Evolutionary conservation across 2,888 invertebrate species (phyloP).

Genomic region (Anaspis maculata): DNA sequence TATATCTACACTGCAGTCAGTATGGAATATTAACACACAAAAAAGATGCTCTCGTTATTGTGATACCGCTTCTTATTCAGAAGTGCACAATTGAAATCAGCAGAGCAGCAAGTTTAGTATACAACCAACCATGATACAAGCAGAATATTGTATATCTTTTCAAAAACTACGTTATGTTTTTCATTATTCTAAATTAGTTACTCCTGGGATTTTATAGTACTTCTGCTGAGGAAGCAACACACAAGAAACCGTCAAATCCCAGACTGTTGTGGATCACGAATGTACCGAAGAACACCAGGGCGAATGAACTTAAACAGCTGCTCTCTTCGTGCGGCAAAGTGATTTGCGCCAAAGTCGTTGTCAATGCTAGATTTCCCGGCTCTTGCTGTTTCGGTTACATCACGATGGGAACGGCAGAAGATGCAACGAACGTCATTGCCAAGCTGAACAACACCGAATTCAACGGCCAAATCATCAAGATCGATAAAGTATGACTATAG

Average conservation of each 20-base stretch:
- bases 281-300: constrained; percentile 80
- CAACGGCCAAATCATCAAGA: constrained; percentile 89
- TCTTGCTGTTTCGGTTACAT: constrained; percentile 94
- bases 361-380: constrained; percentile 87
- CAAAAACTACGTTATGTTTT: too few species aligned
- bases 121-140: too few species aligned
- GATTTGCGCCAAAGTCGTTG: constrained; percentile 92
- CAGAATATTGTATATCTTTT: too few species aligned
- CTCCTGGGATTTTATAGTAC: too few species aligned
- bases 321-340: constrained; percentile 92
- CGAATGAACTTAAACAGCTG: constrained; percentile 87
- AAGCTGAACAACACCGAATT: constrained; percentile 88
- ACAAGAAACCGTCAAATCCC: constrained; percentile 6
- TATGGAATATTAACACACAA: too few species aligned
- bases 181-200: too few species aligned
- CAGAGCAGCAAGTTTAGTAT: too few species aligned
- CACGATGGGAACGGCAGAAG: constrained; percentile 84
- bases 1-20: too few species aligned
- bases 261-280: constrained; percentile 94
- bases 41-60: too few species aligned
- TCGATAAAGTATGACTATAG: constrained; percentile 72
- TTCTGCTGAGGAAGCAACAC: constrained; percentile 4
- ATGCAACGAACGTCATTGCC: constrained; percentile 84
- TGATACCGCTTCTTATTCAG: too few species aligned
- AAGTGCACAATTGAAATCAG: too few species aligned